Conservation (phyloP, 1,140 invertebrate genomes). For the Telenomus remus region DNA sequence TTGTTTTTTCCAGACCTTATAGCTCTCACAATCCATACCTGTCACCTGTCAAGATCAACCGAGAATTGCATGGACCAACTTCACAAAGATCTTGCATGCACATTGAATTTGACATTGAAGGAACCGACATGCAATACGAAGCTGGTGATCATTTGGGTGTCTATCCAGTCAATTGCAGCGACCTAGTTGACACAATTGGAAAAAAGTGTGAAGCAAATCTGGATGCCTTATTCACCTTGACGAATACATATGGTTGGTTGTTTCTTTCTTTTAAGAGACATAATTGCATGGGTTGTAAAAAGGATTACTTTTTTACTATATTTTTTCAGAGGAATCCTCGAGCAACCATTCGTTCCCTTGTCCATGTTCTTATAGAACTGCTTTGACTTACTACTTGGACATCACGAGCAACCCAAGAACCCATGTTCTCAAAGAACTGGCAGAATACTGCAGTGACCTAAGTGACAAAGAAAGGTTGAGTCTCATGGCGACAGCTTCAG, state of each 20-base stretch:
- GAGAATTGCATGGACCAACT: slow-evolving; percentile 87
- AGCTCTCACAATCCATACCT: slow-evolving; percentile 99
- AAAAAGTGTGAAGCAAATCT: slow-evolving; percentile 88
- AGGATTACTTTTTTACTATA: no score
- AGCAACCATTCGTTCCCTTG: slow-evolving; percentile 99
- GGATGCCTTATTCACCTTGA: slow-evolving; percentile 87
- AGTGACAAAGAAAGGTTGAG: slow-evolving; percentile 87
- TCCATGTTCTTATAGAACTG: slow-evolving; percentile 97
- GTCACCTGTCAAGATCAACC: slow-evolving; percentile 88
- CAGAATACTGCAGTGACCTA: slow-evolving; percentile 90
- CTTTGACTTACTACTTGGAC: slow-evolving; percentile 96
- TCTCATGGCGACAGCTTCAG: slow-evolving; percentile 86
- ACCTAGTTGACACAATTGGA: slow-evolving; percentile 91
- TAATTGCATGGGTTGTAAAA: no score
- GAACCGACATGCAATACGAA: slow-evolving; percentile 92
- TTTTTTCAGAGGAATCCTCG: slow-evolving; percentile 89
- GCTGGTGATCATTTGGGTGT: slow-evolving; percentile 97
- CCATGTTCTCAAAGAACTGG: slow-evolving; percentile 96
- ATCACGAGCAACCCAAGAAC: slow-evolving; percentile 96
- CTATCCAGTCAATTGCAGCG: slow-evolving; percentile 92
- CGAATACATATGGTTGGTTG: slow-evolving; percentile 89
- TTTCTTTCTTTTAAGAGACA: no score
- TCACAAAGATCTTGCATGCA: slow-evolving; percentile 95
- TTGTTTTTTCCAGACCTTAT: slow-evolving; percentile 89
- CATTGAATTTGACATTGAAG: slow-evolving; percentile 93